Conservation (phyloP, 30 jellyfish, hydroid and myxozoan species). For the Turritopsis rubra region DNA sequence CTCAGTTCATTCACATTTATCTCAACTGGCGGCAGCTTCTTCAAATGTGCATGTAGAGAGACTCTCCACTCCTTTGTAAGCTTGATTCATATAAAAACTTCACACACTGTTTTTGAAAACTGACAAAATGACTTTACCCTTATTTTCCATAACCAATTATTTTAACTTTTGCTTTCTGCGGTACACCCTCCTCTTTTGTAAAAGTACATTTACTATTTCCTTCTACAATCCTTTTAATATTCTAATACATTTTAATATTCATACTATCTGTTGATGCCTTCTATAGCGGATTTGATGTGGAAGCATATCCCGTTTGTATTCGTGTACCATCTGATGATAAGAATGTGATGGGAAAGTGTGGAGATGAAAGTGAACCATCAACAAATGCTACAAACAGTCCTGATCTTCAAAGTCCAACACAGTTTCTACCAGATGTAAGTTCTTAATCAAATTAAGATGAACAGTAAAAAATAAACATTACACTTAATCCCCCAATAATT, state of each 20-base stretch:
- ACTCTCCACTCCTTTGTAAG: conserved; percentile 50
- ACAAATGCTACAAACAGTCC: not conserved
- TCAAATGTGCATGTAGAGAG: not conserved
- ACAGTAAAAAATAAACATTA: no score
- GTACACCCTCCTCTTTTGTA: not conserved
- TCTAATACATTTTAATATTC: not conserved
- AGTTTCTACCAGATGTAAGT: not conserved
- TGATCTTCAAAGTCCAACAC: not conserved
- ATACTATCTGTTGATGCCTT: no score
- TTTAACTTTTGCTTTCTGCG: no score
- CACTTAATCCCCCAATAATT: no score
- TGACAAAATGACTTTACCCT: no score
- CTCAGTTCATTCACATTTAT: conserved; percentile 10
- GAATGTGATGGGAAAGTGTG: not conserved
- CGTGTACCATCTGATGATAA: not conserved
- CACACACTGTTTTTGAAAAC: not conserved
- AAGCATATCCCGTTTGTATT: conserved; percentile 41
- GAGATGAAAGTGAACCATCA: not conserved
- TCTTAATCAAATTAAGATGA: not conserved
- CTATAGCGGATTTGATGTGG: conserved; percentile 80
- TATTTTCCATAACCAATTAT: no score
- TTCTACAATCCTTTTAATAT: no score
- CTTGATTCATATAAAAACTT: not conserved
- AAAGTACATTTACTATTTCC: no score
- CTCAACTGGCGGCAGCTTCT: conserved; percentile 28